A percentile compares a stretch with the other conserved stretches of the same genome.
phyloP scores from a whole-genome alignment of 2,113 vertebrate genomes.

The Todiramphus saurophagus region DNA sequence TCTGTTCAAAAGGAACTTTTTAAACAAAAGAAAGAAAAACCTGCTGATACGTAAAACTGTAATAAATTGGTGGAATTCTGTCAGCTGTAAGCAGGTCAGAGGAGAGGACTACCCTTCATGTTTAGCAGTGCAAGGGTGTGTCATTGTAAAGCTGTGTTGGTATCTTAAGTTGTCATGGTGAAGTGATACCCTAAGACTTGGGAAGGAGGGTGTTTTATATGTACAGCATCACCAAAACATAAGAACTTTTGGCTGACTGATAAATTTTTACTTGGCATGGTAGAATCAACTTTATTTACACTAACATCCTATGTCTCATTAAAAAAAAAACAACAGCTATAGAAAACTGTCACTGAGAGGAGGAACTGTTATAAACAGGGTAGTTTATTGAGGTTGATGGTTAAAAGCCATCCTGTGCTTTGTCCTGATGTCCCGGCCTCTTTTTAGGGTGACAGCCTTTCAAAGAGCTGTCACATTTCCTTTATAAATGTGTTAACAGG shows the following conservation, averaged over 20 bases:
- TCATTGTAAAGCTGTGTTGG: conserved; percentile 39
- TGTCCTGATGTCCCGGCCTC: neutral
- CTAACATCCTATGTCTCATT: neutral
- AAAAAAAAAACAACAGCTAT: neutral
- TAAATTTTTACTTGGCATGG: neutral
- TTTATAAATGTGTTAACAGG: no score
- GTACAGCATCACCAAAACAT: neutral
- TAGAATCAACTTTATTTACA: neutral
- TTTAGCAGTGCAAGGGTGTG: neutral
- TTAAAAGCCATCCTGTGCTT: neutral
- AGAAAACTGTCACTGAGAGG: neutral
- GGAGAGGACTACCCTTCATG: neutral
- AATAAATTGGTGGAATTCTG: neutral
- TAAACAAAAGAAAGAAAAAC: neutral
- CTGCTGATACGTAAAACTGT: neutral
- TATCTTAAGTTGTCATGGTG: neutral
- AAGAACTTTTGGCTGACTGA: neutral
- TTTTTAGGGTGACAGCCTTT: neutral
- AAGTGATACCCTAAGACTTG: neutral
- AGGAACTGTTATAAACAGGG: neutral
- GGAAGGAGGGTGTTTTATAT: neutral
- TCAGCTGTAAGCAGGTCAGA: neutral
- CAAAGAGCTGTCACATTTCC: neutral
- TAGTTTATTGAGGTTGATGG: neutral
- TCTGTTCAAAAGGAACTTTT: conserved; percentile 50